phyloP scores from a whole-genome alignment of 2,113 vertebrate species.

The Collichthys lucidus region DNA sequence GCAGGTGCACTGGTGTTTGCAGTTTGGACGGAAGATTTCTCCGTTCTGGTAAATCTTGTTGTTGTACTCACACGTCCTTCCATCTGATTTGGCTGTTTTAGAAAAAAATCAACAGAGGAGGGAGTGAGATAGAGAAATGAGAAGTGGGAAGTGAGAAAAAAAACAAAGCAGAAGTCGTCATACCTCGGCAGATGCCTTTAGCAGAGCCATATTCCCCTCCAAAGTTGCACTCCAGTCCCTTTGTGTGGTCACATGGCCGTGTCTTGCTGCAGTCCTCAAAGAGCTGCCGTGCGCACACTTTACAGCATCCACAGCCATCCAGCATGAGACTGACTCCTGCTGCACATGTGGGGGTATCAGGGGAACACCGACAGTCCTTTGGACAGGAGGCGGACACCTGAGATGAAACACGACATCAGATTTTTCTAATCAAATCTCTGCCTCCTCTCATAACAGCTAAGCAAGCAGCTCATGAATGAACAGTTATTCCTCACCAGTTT shows the following conservation, averaged over 20 bases:
- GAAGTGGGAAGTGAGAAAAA: not conserved
- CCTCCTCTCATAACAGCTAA: not conserved
- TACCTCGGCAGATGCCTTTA: conserved; percentile 95
- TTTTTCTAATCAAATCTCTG: not conserved
- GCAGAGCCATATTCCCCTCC: conserved; percentile 87
- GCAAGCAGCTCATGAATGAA: not conserved
- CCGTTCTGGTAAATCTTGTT: conserved; percentile 96
- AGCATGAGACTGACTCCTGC: conserved; percentile 88
- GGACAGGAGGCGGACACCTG: conserved; percentile 68
- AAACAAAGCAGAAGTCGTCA: not conserved
- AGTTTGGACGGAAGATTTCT: conserved; percentile 95
- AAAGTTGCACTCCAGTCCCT: conserved; percentile 96
- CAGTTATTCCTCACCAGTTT: conserved; percentile 69
- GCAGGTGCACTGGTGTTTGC: conserved; percentile 98
- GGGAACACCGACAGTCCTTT: conserved; percentile 57
- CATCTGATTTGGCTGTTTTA: conserved; percentile 90
- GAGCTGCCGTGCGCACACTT: conserved; percentile 92
- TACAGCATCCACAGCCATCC: conserved; percentile 92
- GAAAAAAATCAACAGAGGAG: conserved; percentile 28
- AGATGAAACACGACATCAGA: conserved; percentile 8
- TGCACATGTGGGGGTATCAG: conserved; percentile 83
- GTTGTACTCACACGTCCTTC: conserved; percentile 95
- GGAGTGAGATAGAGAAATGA: not conserved
- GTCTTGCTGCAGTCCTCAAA: conserved; percentile 93
- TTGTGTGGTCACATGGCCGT: conserved; percentile 92